phyloP scores from a whole-genome alignment of 2,888 invertebrate genomes.

The Rotaria sp. region DNA sequence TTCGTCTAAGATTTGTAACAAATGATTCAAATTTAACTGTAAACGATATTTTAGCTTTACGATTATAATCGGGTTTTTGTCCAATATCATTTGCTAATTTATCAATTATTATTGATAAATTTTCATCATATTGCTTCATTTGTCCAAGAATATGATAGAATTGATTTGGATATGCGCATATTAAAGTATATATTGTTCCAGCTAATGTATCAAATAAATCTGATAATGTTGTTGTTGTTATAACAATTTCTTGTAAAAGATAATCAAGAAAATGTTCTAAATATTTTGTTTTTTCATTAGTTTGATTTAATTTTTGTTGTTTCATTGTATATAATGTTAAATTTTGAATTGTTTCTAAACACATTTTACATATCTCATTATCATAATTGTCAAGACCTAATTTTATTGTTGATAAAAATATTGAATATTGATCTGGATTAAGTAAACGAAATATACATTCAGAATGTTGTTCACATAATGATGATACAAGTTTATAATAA shows the following conservation, averaged over 20 bases:
- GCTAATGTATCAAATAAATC: constrained; percentile 4
- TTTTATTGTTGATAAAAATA: constrained; percentile 25
- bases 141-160: neutral
- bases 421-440: neutral
- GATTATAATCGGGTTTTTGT: neutral
- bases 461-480: constrained; percentile 27
- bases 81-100: constrained; percentile 1
- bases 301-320: neutral
- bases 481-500: constrained; percentile 20
- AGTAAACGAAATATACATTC: constrained; percentile 18
- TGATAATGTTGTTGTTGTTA: neutral
- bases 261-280: neutral
- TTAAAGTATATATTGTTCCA: neutral
- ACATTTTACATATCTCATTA: constrained; percentile 29
- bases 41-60: neutral
- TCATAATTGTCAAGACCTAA: constrained; percentile 14
- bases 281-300: neutral
- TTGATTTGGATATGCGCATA: constrained; percentile 15
- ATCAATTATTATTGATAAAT: neutral
- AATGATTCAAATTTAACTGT: constrained; percentile 2
- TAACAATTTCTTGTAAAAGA: neutral
- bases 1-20: constrained; percentile 20
- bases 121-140: neutral
- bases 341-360: constrained; percentile 14
- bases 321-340: neutral